Evolutionary conservation across 2,888 invertebrate genomes (phyloP).

Genomic region (Caenorhabditis afra): DNA sequence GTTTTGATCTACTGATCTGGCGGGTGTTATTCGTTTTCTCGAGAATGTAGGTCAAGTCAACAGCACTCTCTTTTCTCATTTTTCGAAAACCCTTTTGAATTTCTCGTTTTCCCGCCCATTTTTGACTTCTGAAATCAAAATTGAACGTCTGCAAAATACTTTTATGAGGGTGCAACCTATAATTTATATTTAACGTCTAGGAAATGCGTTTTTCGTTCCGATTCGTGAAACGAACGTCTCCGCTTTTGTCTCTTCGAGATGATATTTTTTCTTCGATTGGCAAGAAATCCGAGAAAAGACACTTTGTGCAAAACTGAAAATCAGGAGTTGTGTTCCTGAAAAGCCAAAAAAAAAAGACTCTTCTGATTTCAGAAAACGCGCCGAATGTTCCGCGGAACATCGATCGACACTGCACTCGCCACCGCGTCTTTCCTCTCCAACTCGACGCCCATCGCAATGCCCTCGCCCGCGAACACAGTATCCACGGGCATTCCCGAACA

Average conservation of each 20-base stretch:
- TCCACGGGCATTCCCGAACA: constrained; percentile 37
- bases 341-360: background rate
- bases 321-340: too few relatives aligned
- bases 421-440: constrained; percentile 27
- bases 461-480: constrained; percentile 40
- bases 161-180: background rate
- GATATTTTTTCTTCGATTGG: too few relatives aligned
- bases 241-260: too few relatives aligned
- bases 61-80: background rate
- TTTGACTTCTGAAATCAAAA: background rate
- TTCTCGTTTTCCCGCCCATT: background rate
- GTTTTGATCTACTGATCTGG: constrained; percentile 18
- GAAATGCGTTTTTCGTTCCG: background rate
- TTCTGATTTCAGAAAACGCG: constrained; percentile 40
- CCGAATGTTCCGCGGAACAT: constrained; percentile 52
- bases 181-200: background rate
- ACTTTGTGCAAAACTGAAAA: too few relatives aligned
- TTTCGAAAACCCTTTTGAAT: background rate
- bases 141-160: background rate
- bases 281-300: too few relatives aligned
- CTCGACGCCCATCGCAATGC: constrained; percentile 32
- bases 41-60: background rate
- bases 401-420: constrained; percentile 53
- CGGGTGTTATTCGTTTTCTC: too few relatives aligned
- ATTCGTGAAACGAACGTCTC: too few relatives aligned